Evolutionary conservation across 2,888 invertebrate genomes (phyloP).

Genomic region (Lamproptera curius): DNA sequence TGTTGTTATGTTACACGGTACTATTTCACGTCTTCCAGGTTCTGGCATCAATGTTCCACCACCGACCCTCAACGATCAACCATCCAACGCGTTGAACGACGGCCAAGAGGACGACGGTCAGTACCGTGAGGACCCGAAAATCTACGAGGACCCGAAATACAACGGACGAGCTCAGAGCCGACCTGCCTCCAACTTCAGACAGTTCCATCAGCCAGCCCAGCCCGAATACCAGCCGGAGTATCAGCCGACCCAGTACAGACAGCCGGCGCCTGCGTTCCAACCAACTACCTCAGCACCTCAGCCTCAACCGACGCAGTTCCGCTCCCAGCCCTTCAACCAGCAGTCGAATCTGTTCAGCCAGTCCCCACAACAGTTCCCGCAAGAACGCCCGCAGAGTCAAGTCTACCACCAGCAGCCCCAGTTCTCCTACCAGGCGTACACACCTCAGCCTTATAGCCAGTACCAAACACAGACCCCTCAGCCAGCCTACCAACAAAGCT

Average conservation of each 20-base stretch:
- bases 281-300: constrained; percentile 22
- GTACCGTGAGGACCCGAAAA: constrained; percentile 89
- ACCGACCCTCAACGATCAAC: constrained; percentile 81
- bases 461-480: constrained; percentile 41
- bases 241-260: constrained; percentile 31
- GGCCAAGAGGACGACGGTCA: constrained; percentile 90
- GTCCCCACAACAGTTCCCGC: constrained; percentile 52
- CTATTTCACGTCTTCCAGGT: constrained; percentile 59
- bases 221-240: constrained; percentile 40
- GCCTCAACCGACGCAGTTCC: constrained; percentile 36
- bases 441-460: constrained; percentile 53
- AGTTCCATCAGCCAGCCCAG: constrained; percentile 43
- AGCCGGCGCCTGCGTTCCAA: constrained; percentile 29
- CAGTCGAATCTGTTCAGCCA: constrained; percentile 51
- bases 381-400: constrained; percentile 59
- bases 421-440: constrained; percentile 60
- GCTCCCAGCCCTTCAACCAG: constrained; percentile 34
- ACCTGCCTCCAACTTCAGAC: constrained; percentile 40
- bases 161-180: constrained; percentile 52
- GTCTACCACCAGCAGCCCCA: constrained; percentile 64
- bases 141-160: constrained; percentile 86
- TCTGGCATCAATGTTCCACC: constrained; percentile 88
- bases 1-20: too few species aligned
- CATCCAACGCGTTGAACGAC: constrained; percentile 73
- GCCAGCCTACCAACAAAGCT: constrained; percentile 35